Evolutionary conservation across 2,888 invertebrate genomes (phyloP).

Genomic region (Trichopoda pennipes): DNA sequence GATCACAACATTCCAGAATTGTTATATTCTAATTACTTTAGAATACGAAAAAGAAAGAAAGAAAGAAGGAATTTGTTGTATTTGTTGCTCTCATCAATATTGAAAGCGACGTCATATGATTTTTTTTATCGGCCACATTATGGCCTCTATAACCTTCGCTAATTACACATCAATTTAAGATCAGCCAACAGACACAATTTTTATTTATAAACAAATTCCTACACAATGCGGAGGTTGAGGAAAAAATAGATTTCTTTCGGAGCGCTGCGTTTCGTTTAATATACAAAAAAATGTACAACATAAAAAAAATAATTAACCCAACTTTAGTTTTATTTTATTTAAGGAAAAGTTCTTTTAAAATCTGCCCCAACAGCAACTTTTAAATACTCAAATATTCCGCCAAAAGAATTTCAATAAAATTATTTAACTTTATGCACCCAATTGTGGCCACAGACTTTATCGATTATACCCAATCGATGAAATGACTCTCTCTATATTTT

Average conservation of each 20-base stretch:
- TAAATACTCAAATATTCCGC: too few relatives aligned
- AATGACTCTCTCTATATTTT: too few relatives aligned
- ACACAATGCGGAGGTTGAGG: slow-evolving; percentile 15
- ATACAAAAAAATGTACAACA: neutral
- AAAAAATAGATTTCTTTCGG: neutral
- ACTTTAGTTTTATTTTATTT: neutral
- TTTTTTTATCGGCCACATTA: slow-evolving; percentile 63
- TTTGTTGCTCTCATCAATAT: slow-evolving; percentile 20
- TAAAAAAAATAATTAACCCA: neutral
- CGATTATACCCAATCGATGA: too few relatives aligned
- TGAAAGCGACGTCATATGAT: slow-evolving; percentile 60
- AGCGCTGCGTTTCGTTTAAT: neutral
- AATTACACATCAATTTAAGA: slow-evolving; percentile 67
- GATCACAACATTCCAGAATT: slow-evolving; percentile 52
- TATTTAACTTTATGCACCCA: too few relatives aligned
- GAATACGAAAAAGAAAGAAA: slow-evolving; percentile 23
- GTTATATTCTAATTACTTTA: slow-evolving; percentile 41
- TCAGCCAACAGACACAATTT: slow-evolving; percentile 60
- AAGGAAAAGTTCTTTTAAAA: too few relatives aligned
- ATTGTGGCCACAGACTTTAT: too few relatives aligned
- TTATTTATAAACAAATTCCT: slow-evolving; percentile 32
- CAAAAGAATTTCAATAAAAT: too few relatives aligned
- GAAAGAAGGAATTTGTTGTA: slow-evolving; percentile 45
- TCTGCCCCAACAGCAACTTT: too few relatives aligned
- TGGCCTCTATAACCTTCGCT: slow-evolving; percentile 66